A percentile compares a stretch with the other conserved stretches of the same genome.
Conservation (phyloP, 2,797 vertebrate species). For the Emys orbicularis region DNA sequence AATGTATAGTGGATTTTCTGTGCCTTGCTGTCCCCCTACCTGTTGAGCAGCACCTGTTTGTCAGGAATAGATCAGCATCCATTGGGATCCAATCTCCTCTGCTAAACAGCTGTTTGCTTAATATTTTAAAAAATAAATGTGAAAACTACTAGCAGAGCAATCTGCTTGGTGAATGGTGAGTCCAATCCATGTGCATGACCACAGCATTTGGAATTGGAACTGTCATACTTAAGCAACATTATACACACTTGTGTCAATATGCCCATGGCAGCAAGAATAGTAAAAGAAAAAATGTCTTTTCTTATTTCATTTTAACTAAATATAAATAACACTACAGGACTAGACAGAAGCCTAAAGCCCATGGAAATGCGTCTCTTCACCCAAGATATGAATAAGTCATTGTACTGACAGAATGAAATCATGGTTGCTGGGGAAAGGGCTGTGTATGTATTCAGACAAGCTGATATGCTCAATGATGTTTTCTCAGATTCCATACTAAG, state of each 20-base stretch:
- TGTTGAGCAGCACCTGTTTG: background rate
- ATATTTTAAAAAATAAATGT: constrained; percentile 36
- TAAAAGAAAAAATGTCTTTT: constrained; percentile 25
- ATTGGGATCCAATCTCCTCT: background rate
- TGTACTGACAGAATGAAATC: constrained; percentile 40
- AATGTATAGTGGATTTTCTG: constrained; percentile 79
- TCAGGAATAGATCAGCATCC: background rate
- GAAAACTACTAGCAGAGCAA: constrained; percentile 31
- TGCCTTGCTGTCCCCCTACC: constrained; percentile 63
- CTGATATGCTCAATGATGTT: constrained; percentile 48
- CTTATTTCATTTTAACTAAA: constrained; percentile 49
- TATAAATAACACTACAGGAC: constrained; percentile 47
- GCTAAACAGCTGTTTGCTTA: background rate
- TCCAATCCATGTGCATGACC: constrained; percentile 24
- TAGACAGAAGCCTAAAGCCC: constrained; percentile 49
- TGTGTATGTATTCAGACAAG: constrained; percentile 31
- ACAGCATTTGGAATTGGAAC: constrained; percentile 26
- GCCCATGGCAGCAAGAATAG: background rate
- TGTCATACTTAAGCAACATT: constrained; percentile 27
- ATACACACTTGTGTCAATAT: constrained; percentile 11
- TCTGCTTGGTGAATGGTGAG: constrained; percentile 2
- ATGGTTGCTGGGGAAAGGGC: background rate
- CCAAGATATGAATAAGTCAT: constrained; percentile 18
- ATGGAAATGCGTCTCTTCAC: constrained; percentile 38
- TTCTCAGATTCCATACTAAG: constrained; percentile 35